Base-by-base conservation (phyloP, 2,797 vertebrate genomes). In the Hozukius guyotensis region DNA sequence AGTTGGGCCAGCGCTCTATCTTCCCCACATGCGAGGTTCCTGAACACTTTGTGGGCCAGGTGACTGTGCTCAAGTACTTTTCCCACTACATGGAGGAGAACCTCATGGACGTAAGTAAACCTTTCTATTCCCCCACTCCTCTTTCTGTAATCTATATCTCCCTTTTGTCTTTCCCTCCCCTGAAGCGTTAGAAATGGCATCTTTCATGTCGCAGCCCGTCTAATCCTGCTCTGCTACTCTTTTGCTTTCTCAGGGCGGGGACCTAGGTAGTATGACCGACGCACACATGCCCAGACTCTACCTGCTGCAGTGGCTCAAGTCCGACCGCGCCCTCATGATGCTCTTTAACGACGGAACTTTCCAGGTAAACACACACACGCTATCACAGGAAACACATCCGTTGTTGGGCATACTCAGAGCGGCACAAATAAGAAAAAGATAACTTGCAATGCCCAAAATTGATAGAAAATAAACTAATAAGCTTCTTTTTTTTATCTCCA, bases 21-120 rank as follows among this genome's bases (percentile, higher is more conserved):
- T 99, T 99, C 68, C 85, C 97, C 29, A 95, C 97, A 3, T 92
- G 96, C 12, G 98, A 99, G 70, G 97, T 97, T 70, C 98, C 99
- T 3, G 98, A 99, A 81, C 97, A 97, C 78, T 98, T 98, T 87
- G 97, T 99, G 52, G 97, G 97, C 73, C 98, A 99, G 95, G 98
- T 99, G 77, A 99, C 98, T 56, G 97, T 99, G 83, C 95, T 99
- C 87, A 99, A 99, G 88, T 99, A 99, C 90, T 99, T 99, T 60
- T 97, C 98, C 60, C 98, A 99, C 86, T 99, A 99, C 93, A 99
- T 99, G 99, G 98, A 99, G 88, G 99, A 99, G 91, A 99, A 99
- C 83, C 96, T 99, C 20, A 99, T 99, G 99, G 99, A 99, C 92
- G 99, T 99, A 96, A 98, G 99, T 96, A 5, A 60, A 85, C 16